Percentiles rank a stretch among this genome's conserved stretches.
Conservation (phyloP, 2,797 vertebrate species). For the Momotus momota region DNA sequence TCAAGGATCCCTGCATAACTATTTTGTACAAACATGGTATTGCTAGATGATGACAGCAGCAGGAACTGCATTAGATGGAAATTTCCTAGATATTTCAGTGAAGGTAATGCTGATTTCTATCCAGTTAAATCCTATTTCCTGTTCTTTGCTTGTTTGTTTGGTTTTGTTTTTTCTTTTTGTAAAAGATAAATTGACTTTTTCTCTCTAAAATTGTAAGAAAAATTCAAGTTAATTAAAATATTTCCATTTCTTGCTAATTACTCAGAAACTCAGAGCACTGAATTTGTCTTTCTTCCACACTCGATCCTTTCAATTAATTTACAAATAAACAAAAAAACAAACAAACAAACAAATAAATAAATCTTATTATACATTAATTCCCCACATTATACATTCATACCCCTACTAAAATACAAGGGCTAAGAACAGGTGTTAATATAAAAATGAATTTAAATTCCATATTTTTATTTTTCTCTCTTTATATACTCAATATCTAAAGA, state of each 20-base stretch:
- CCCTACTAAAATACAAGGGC: not conserved
- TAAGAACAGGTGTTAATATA: accelerated
- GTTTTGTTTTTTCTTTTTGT: too few species aligned
- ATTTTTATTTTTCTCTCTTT: not conserved
- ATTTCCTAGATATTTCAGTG: not conserved
- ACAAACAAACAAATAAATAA: not conserved
- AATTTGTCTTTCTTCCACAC: not conserved
- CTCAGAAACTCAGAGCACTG: not conserved
- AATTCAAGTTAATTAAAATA: not conserved
- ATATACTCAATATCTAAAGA: not conserved
- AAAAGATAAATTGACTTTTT: not conserved
- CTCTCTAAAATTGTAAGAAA: not conserved
- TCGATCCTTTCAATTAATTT: not conserved
- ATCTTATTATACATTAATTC: too few species aligned
- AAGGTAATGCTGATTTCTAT: not conserved
- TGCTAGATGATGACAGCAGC: not conserved
- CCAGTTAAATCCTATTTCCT: not conserved
- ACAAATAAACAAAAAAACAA: not conserved
- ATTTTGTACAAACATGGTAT: not conserved
- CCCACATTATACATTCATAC: not conserved
- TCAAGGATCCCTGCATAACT: not conserved
- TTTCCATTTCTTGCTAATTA: not conserved
- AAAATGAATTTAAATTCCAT: not conserved
- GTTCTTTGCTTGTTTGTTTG: too few species aligned
- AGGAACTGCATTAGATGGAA: not conserved